Conservation (phyloP, 2,888 invertebrate genomes). For the Fissipunctia ypsillon region DNA sequence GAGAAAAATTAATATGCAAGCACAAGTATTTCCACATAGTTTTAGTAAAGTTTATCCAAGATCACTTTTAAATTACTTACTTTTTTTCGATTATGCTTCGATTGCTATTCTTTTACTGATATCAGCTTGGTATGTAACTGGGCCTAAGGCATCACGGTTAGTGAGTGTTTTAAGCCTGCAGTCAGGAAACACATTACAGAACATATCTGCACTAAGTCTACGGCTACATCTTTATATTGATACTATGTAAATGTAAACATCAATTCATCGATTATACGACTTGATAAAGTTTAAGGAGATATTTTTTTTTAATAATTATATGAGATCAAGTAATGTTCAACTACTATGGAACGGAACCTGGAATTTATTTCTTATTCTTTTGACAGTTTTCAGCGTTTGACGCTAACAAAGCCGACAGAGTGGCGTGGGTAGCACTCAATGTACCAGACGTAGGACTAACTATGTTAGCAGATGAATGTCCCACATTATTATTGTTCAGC, state of each 20-base stretch:
- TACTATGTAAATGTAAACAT: constrained; percentile 15
- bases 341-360: constrained; percentile 56
- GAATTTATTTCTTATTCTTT: constrained; percentile 65
- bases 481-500: constrained; percentile 74
- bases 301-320: constrained; percentile 36
- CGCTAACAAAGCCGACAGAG: constrained; percentile 85
- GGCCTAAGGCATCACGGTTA: neutral
- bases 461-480: constrained; percentile 76
- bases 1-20: neutral
- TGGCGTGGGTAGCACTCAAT: constrained; percentile 88
- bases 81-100: neutral
- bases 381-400: constrained; percentile 73
- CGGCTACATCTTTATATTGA: constrained; percentile 10
- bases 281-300: constrained; percentile 22
- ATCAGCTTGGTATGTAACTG: neutral
- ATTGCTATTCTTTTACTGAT: neutral
- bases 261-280: constrained; percentile 23
- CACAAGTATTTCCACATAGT: neutral
- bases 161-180: neutral
- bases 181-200: neutral
- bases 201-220: constrained; percentile 20
- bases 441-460: constrained; percentile 83
- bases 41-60: neutral
- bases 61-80: neutral
- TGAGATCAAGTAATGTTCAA: constrained; percentile 60